A percentile compares a stretch with the other conserved stretches of the same genome.
phyloP scores from a whole-genome alignment of 2,797 vertebrate genomes.

The Tragopan temminckii region DNA sequence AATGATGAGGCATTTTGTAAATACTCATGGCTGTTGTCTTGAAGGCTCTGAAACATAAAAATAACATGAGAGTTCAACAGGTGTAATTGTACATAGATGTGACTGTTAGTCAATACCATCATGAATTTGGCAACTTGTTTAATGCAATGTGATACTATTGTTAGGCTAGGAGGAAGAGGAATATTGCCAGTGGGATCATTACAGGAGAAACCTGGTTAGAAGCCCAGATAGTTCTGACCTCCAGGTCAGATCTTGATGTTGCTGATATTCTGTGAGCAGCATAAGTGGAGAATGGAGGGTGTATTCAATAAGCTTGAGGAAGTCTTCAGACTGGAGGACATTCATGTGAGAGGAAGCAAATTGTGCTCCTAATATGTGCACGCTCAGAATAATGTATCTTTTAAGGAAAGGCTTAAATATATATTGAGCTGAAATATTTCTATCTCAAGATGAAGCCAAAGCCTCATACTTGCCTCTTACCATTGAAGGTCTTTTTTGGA shows the following conservation, averaged over 20 bases:
- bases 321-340: not conserved
- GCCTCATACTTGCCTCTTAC: not conserved
- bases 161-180: not conserved
- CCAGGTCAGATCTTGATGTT: not conserved
- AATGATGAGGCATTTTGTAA: not conserved
- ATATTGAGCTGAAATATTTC: not conserved
- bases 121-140: not conserved
- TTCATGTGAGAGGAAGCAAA: too few relatives aligned
- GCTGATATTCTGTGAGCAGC: not conserved
- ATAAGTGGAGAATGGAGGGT: not conserved
- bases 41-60: not conserved
- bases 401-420: not conserved
- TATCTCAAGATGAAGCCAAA: not conserved
- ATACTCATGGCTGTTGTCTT: not conserved
- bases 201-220: not conserved
- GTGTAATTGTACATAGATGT: not conserved
- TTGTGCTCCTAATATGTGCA: too few relatives aligned
- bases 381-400: not conserved
- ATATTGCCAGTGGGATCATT: accelerated
- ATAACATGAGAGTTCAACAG: not conserved
- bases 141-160: not conserved
- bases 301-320: not conserved
- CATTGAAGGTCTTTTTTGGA: not conserved
- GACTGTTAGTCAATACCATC: not conserved
- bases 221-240: not conserved